phyloP scores from a whole-genome alignment of 2,888 invertebrate species.

The Phasia obesa region DNA sequence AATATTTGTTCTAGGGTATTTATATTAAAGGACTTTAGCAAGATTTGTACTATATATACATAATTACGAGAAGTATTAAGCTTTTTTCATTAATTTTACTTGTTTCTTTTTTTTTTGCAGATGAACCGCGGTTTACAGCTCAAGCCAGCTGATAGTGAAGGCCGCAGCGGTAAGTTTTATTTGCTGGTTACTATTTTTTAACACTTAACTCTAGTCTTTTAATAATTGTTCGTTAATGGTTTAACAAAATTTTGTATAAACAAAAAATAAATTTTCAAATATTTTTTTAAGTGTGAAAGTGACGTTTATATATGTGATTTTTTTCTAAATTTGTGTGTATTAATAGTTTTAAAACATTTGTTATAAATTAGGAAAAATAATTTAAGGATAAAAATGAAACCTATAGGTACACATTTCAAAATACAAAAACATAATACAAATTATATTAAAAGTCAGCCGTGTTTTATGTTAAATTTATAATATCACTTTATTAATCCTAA shows the following conservation, averaged over 20 bases:
- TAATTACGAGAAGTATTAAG: too few species aligned
- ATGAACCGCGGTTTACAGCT: slow-evolving; percentile 99
- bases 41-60: too few species aligned
- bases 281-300: slow-evolving; percentile 54
- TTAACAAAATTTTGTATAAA: slow-evolving; percentile 21
- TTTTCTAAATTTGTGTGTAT: slow-evolving; percentile 1
- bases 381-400: background rate
- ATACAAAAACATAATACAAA: slow-evolving; percentile 46
- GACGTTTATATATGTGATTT: slow-evolving; percentile 51
- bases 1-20: too few species aligned
- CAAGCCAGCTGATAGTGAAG: slow-evolving; percentile 99
- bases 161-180: slow-evolving; percentile 93
- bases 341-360: background rate
- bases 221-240: slow-evolving; percentile 49
- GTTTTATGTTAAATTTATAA: too few species aligned
- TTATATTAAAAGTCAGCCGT: background rate
- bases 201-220: slow-evolving; percentile 31
- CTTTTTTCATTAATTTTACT: slow-evolving; percentile 3
- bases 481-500: background rate
- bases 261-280: slow-evolving; percentile 9
- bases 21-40: too few species aligned
- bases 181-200: slow-evolving; percentile 56
- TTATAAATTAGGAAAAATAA: background rate
- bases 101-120: slow-evolving; percentile 85
- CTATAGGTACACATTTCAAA: slow-evolving; percentile 68